A percentile compares a stretch with the other conserved stretches of the same genome.
phyloP scores from a whole-genome alignment of 2,113 vertebrate species.

The Sander lucioperca region DNA sequence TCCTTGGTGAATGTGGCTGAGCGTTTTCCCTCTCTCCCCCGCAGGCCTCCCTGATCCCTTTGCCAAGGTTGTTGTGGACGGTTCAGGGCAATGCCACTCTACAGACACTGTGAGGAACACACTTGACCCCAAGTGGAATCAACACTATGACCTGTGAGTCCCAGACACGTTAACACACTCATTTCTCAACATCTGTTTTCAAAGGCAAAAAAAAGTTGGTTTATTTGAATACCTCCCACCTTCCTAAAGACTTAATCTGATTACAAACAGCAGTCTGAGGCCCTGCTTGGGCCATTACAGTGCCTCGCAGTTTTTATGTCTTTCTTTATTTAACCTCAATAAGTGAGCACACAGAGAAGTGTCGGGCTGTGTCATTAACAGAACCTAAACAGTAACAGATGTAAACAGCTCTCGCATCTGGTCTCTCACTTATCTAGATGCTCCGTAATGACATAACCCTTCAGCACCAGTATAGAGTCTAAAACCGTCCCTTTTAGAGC shows the following conservation, averaged over 20 bases:
- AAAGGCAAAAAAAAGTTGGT: conserved; percentile 17
- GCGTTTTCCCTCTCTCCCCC: neutral
- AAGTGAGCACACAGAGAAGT: conserved; percentile 23
- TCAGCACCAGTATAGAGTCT: conserved; percentile 36
- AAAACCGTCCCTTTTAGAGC: conserved; percentile 58
- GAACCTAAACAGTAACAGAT: conserved; percentile 52
- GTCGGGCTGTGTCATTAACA: conserved; percentile 40
- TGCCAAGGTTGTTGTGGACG: conserved; percentile 98
- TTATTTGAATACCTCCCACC: conserved; percentile 50
- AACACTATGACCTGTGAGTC: conserved; percentile 98
- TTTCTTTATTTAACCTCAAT: conserved; percentile 57
- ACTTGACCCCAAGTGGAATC: conserved; percentile 99
- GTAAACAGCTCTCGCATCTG: conserved; percentile 59
- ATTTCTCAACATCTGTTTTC: conserved; percentile 39
- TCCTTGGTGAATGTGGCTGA: conserved; percentile 4
- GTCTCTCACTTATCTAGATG: conserved; percentile 49
- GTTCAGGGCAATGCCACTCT: conserved; percentile 99
- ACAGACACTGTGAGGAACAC: conserved; percentile 99
- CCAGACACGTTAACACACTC: neutral
- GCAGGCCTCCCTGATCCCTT: conserved; percentile 98
- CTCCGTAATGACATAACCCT: conserved; percentile 60
- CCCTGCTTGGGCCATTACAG: neutral
- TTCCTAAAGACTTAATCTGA: conserved; percentile 18
- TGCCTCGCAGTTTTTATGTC: conserved; percentile 26
- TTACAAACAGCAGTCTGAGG: conserved; percentile 33